Evolutionary conservation across 2,888 invertebrate species (phyloP), one percentile per base, ranked within the genome.

Genomic region (Rhamnusium bicolor): DNA sequence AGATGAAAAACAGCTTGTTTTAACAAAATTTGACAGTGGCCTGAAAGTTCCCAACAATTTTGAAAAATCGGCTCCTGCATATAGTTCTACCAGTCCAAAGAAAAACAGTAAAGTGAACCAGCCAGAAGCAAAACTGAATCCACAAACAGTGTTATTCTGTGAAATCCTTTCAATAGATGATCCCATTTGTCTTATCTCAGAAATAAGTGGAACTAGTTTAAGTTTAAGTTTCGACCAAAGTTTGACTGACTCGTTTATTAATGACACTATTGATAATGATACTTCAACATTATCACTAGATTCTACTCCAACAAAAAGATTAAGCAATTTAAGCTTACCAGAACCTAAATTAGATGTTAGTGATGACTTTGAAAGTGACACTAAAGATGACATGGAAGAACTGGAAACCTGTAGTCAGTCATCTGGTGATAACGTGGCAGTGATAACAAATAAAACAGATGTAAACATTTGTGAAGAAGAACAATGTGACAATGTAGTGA

Each of bases 21-120:
- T 90, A 0, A 87, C 89, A 53, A 90, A 93, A 84, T 93, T 98
- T 84, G 90, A 91, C 46, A 89, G 90, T 65, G 90, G 93, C 82
- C 88, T 98, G 61, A 87, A 86, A 56, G 91, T 99, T 69, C 96
- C 96, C 0, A 88, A 92, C 0, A 95, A 94, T 88, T 99, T 99
- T 89, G 89, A 89, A 16, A 91, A 89, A 80, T 97, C 96, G 10
- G 95, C 93, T 1, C 91, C 92, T 51, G 87, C 92, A 0, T 94
- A 92, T 81, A 86, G 90, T 72, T 87, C 89, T 2, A 87, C 89
- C 46, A 86, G 85, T 61, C 84, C 86, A 7, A 74, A 61, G 10
- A 74, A 72, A 10, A 72, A 73, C 40, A 58, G 47, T 2, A 68
- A 74, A 29, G n/a, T 67, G 1, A 69, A 63, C 32, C 77, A 80